Evolutionary conservation across 37 sponge, comb jelly and placozoan genomes (phyloP).

Genomic region (Agelas oroides): DNA sequence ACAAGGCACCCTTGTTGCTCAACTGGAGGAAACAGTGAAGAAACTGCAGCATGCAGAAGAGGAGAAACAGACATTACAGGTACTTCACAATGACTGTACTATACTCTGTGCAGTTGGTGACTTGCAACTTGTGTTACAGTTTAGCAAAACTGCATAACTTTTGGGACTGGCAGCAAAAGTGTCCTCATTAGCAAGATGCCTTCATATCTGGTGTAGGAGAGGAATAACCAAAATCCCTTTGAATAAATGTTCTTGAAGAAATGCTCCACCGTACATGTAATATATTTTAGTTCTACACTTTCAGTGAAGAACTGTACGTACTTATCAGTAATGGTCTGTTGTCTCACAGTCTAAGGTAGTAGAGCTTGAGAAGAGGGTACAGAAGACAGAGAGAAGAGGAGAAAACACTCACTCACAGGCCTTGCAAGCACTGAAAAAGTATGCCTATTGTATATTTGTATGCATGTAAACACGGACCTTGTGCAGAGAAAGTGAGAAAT

Average conservation of each 20-base stretch:
- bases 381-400: background rate
- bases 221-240: too few species aligned
- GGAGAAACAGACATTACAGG: background rate
- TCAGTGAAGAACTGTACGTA: too few species aligned
- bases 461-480: background rate
- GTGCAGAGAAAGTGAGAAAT: background rate
- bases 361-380: background rate
- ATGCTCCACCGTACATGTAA: too few species aligned
- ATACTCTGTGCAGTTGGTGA: too few species aligned
- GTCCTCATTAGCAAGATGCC: too few species aligned
- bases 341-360: too few species aligned
- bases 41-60: background rate
- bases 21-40: background rate
- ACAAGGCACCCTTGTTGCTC: background rate
- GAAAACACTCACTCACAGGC: background rate
- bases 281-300: too few species aligned
- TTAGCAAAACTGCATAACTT: background rate
- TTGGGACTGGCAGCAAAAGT: background rate
- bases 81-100: background rate
- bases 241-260: too few species aligned
- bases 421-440: conserved; percentile 21
- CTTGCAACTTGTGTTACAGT: too few species aligned
- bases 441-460: background rate
- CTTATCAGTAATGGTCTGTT: too few species aligned
- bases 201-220: too few species aligned